phyloP scores from a whole-genome alignment of 2,113 vertebrate species.

The Alces alces region DNA sequence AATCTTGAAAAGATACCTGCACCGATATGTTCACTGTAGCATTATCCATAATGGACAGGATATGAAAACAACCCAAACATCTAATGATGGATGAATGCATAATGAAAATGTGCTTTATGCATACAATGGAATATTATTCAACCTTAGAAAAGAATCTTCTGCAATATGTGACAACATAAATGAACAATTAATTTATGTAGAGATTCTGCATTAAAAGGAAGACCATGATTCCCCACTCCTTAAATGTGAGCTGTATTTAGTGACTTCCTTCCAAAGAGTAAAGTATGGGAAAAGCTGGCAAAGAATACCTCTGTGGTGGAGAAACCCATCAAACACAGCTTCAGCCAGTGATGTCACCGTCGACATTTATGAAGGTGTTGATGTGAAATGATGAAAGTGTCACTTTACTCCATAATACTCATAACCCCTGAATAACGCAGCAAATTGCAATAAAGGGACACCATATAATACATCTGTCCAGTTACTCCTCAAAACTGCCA shows the following conservation, averaged over 20 bases:
- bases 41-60: background rate
- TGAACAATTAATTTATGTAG: background rate
- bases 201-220: background rate
- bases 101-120: background rate
- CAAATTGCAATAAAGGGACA: background rate
- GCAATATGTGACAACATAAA: background rate
- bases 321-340: background rate
- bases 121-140: background rate
- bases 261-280: background rate
- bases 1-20: background rate
- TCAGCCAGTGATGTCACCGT: background rate
- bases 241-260: no score
- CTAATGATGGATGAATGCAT: accelerated
- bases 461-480: background rate
- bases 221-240: background rate
- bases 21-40: accelerated
- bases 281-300: background rate
- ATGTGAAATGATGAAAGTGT: background rate
- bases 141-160: background rate
- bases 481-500: background rate
- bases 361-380: background rate
- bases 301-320: accelerated
- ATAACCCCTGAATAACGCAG: background rate
- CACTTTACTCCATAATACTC: background rate
- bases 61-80: background rate